A percentile compares a stretch with the other conserved stretches of the same genome.
These are phyloP conservation scores for Gymnocephalus cernua DNA, from an alignment of 2,113 vertebrate species.

Conservation along the genomic window DNA sequence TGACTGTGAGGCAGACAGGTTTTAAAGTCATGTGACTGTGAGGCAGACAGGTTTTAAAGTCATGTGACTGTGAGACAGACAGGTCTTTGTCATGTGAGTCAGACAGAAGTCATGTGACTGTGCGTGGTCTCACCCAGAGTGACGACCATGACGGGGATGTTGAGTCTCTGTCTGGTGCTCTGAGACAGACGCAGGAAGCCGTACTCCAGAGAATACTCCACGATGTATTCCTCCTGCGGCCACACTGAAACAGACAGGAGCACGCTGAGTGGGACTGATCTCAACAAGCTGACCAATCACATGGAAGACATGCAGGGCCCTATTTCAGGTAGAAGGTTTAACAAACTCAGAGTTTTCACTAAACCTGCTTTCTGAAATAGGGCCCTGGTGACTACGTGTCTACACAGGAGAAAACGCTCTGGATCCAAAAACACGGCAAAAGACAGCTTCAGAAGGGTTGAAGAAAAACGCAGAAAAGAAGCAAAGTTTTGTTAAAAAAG, in stretches of 20 bases:
- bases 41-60: neutral
- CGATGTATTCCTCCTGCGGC: slow-evolving; percentile 97
- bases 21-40: neutral
- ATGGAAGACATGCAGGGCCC: no score
- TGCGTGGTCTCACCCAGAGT: slow-evolving; percentile 88
- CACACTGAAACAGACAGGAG: slow-evolving; percentile 86
- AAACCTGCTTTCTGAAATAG: no score
- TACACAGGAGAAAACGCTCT: no score
- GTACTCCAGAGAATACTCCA: slow-evolving; percentile 97
- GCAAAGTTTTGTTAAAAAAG: no score
- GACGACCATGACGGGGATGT: slow-evolving; percentile 98
- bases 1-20: neutral
- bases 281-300: no score
- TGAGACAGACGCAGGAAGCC: slow-evolving; percentile 97
- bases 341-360: no score
- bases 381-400: no score
- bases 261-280: no score
- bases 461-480: no score
- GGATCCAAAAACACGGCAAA: no score
- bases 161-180: slow-evolving; percentile 93
- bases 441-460: no score
- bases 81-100: neutral
- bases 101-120: neutral
- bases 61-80: neutral
- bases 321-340: no score